These are phyloP conservation scores for Crocodylus rhombifer DNA, from an alignment of 2,797 vertebrate genomes.

Conservation along the genomic window DNA sequence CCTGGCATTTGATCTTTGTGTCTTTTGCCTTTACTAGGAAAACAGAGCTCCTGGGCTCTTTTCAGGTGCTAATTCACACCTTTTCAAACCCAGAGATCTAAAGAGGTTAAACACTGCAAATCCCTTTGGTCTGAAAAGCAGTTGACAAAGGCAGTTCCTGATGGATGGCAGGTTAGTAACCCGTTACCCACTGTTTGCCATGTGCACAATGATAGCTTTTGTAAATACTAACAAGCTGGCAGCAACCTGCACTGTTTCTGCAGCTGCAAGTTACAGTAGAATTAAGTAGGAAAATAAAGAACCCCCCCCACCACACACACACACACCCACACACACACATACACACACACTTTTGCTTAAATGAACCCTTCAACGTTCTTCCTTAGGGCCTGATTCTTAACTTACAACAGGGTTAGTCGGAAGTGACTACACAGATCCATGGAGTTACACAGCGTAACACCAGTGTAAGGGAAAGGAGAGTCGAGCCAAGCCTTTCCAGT, in stretches of 20 bases:
- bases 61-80: background rate
- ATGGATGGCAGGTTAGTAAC: fast-evolving
- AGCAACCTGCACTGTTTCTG: background rate
- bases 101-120: background rate
- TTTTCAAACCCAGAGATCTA: background rate
- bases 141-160: background rate
- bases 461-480: fast-evolving
- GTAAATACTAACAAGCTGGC: background rate
- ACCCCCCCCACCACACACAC: background rate
- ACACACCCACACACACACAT: background rate
- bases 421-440: background rate
- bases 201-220: constrained; percentile 58
- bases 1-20: background rate
- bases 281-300: background rate
- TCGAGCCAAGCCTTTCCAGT: fast-evolving
- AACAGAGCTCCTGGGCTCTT: background rate
- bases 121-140: background rate
- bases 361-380: fast-evolving
- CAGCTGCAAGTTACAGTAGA: background rate
- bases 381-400: fast-evolving
- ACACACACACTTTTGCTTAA: fast-evolving
- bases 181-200: constrained; percentile 43
- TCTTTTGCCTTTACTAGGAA: background rate
- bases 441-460: background rate
- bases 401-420: background rate